Base-by-base conservation (phyloP, 1,140 invertebrate genomes). In the Watersipora subatra region DNA sequence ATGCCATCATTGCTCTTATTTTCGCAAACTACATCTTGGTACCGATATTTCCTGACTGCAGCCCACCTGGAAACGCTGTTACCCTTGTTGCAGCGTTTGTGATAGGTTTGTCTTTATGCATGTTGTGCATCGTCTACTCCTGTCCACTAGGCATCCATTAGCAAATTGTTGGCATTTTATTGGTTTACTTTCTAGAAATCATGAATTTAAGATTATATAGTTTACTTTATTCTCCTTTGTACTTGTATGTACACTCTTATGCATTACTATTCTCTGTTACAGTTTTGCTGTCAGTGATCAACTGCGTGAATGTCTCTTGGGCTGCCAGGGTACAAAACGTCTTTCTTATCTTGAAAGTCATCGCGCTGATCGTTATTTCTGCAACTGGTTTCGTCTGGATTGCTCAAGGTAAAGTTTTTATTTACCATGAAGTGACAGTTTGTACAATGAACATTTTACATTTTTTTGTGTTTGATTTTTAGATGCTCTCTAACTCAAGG, bases 341-440 rank as follows among this genome's bases (percentile, higher is more conserved):
- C 28, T 80, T 79, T 65, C 79, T 76, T 3, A 70, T 75, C 56
- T 73, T 73, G n/a, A 81, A 80, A 70, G 66, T 80, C 1, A 20
- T 75, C 2, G 77, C 78, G n/a, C 68, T 81, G 3, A 46, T 76
- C n/a, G 72, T 78, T 63, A 78, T 81, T 61, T 79, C 80, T 63
- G 73, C 75, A 65, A 76, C 73, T 46, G 79, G 79, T n/a, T 61
- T 78, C 2, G 72, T 76, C 46, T 72, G 69, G 26, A 66, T 78
- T 28, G 65, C 63, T 29, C 74, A 67, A 68, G 75, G 76, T 77
- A 66, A 75, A 73, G 69, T 34, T 30, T 57, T 19, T 17, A 55
- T 55, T 17, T 17, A 17, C 22, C 46, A 55, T 22, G 46, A 55
- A 22, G 17, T 55, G 46, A 55, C 17, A 55, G 17, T 17, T 22